Base-by-base conservation (phyloP, 2,888 invertebrate species). In the Folsomia candida region DNA sequence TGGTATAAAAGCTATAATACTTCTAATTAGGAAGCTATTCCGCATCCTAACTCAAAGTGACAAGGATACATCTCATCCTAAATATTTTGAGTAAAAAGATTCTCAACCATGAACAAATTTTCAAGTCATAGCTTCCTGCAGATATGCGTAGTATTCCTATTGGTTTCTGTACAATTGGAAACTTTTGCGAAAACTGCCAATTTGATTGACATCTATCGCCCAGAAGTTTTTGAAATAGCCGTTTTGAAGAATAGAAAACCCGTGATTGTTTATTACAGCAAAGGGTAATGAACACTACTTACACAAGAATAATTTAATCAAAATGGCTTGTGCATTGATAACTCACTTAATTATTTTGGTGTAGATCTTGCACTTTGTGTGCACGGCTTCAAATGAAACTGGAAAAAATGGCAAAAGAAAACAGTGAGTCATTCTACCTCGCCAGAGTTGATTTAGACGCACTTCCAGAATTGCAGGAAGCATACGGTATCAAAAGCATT, bases 211-310 rank as follows among this genome's bases (percentile, higher is more conserved):
- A 37, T 76, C 51, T 76, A 76, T 29, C 47, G 68, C 4, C 69
- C 69, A 25, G 67, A 65, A 61, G 76, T 76, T 11, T 76, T 76
- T 58, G 65, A 73, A 51, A 70, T 70, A 61, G 76, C 73, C 22
- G 73, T 76, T 51, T 59, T 76, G n/a, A 71, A 69, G 51, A 73
- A 73, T 54, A 54, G 70, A 58, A 73, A 73, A 29, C 73, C 73
- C n/a, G 76, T 76, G 37, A 29, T 76, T 24, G 73, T 76, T 28
- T 72, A 72, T 51, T 73, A 70, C 60, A 64, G 51, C 29, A 64
- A 25, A 51, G n/a, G 51, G 64, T 64, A 64, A 27, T 6, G 47
- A 14, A 47, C 11, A 47, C 47, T 60, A 22, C 9, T 60, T 60
- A 4, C 27, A 24, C 4, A n/a, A 26, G 18, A 60, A 57, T 57